These are phyloP conservation scores for Cisticola juncidis DNA, from an alignment of 2,113 vertebrate genomes.

Conservation along the genomic window DNA sequence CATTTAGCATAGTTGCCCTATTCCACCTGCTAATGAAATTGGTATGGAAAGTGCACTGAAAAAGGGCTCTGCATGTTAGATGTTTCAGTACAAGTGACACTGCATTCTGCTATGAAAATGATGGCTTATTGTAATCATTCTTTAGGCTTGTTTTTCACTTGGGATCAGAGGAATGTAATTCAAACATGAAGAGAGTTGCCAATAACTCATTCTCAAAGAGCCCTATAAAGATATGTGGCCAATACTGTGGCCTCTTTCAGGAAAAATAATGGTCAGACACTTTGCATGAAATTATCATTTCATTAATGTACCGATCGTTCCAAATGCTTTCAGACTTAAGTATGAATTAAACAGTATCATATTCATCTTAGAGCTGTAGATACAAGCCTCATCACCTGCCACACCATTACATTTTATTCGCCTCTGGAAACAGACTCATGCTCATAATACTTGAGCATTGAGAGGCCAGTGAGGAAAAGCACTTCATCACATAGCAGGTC, in stretches of 20 bases:
- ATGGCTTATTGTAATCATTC: constrained; percentile 47
- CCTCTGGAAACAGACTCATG: background rate
- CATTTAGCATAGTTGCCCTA: constrained; percentile 39
- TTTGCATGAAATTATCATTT: constrained; percentile 63
- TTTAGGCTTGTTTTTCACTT: constrained; percentile 52
- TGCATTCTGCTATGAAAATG: constrained; percentile 34
- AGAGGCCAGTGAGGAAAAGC: background rate
- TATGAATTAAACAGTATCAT: constrained; percentile 50
- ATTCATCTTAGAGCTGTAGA: constrained; percentile 52
- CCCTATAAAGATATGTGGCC: constrained; percentile 22
- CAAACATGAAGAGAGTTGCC: constrained; percentile 26
- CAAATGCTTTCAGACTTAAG: constrained; percentile 58
- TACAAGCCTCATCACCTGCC: constrained; percentile 6
- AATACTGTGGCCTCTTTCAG: constrained; percentile 38
- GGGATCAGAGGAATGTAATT: constrained; percentile 34
- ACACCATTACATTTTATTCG: background rate
- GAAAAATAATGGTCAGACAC: constrained; percentile 35
- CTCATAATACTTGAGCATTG: background rate
- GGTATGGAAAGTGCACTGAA: background rate
- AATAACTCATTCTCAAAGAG: constrained; percentile 53
- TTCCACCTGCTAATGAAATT: constrained; percentile 52
- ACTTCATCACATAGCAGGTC: background rate
- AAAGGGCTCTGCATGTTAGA: background rate
- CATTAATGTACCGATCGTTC: constrained; percentile 40
- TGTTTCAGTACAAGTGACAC: background rate